Evolutionary conservation across 2,888 invertebrate genomes (phyloP), one percentile per base, ranked within the genome.

Genomic region (Pristionchus exspectatus): DNA sequence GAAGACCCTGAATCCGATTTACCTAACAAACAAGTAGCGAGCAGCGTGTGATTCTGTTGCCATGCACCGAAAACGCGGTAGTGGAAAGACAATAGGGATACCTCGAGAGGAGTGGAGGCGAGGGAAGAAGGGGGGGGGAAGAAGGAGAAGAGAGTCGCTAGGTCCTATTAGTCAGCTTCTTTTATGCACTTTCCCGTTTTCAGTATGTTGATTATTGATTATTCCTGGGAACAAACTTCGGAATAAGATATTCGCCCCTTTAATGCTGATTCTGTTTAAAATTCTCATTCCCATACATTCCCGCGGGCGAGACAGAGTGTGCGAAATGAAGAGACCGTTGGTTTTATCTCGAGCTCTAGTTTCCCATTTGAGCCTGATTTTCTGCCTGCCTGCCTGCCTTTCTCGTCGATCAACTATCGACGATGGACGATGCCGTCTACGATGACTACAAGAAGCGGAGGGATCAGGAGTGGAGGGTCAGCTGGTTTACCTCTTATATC

Each of bases 391-490:
- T 2, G 38, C 38, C 38, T 38, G 38, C n/a, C n/a, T n/a, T 2
- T 59, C 59, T 21, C 4, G 1, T 59, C 24, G 24, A 21, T 21
- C 27, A 24, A n/a, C 9, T 7, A n/a, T 72, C 18, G 72, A 33
- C 24, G n/a, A 87, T 87, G 87, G 87, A 88, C 18, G 72, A 72
- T 12, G 87, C 87, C 10, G 33, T 88, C 74, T 92, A 92, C 83
- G 91, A 92, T 50, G 92, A 92, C 54, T 92, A 92, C 83, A 88
- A 90, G 33, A 87, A 90, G 66, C 87, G 92, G 38, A 14, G 91
- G 59, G 89, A 91, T 69, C 90, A 90, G 7, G 91, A 88, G 63
- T 88, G 87, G 87, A 87, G 56, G 69, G 66, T 74, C 4, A 69
- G 69, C 16, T 1, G 24, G 18, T 30, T 81, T 81, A 14, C 7